Evolutionary conservation across 2,113 vertebrate genomes (phyloP).

Genomic region (Thalassarche chlororhynchos): DNA sequence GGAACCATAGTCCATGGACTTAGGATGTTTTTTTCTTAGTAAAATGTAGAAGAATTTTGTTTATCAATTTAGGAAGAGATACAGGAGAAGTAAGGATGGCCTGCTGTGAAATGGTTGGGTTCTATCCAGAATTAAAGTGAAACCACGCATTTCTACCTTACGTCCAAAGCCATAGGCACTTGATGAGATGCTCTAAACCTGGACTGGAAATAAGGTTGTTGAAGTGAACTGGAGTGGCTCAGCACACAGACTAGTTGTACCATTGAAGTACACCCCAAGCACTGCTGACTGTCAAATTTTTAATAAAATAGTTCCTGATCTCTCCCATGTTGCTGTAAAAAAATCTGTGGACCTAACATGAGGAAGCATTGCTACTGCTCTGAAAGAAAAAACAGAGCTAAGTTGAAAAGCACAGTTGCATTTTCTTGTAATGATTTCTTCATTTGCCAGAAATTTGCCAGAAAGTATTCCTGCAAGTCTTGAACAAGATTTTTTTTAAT

Average conservation of each 20-base stretch:
- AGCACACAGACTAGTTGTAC: neutral
- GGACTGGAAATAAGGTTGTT: neutral
- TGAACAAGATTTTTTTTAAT: neutral
- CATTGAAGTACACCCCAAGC: neutral
- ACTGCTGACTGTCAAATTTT: neutral
- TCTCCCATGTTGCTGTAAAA: neutral
- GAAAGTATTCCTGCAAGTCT: neutral
- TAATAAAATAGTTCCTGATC: neutral
- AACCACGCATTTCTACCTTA: neutral
- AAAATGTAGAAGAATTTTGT: neutral
- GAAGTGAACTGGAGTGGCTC: neutral
- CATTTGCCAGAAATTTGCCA: neutral
- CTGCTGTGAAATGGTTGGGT: neutral
- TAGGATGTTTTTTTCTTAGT: neutral
- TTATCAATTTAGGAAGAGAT: neutral
- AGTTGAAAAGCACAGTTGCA: neutral
- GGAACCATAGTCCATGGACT: neutral
- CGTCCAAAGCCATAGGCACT: neutral
- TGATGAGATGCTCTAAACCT: neutral
- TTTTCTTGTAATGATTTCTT: neutral
- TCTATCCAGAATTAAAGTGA: neutral
- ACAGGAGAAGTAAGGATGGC: neutral
- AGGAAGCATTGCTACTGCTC: neutral
- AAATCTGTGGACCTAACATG: neutral
- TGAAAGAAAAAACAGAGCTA: neutral